Evolutionary conservation across 1,140 invertebrate genomes (phyloP).

Genomic region (Stegodyphus mimosarum): DNA sequence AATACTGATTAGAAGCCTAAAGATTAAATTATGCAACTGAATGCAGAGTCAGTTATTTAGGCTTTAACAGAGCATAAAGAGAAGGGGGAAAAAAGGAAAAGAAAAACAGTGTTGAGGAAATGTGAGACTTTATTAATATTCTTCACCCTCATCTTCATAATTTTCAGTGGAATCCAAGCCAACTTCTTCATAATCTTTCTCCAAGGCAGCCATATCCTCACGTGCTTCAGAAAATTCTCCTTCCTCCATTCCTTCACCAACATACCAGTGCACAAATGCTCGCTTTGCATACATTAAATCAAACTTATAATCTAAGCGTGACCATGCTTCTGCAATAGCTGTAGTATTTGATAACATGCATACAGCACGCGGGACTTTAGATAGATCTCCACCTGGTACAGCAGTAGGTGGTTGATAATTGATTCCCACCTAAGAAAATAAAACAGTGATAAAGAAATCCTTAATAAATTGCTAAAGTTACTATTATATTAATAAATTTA

Average conservation of each 20-base stretch:
- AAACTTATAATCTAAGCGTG: constrained; percentile 83
- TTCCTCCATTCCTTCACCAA: constrained; percentile 83
- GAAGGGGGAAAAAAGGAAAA: no score
- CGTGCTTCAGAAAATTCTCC: constrained; percentile 80
- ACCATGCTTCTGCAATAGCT: constrained; percentile 84
- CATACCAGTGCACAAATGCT: constrained; percentile 82
- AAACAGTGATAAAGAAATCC: no score
- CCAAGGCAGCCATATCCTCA: constrained; percentile 77
- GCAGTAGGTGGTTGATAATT: constrained; percentile 77
- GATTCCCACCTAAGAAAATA: constrained; percentile 73
- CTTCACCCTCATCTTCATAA: constrained; percentile 69
- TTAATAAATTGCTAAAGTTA: no score
- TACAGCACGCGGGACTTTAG: constrained; percentile 74
- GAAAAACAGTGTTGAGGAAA: no score
- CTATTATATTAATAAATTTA: no score
- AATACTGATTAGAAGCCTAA: no score
- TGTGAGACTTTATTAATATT: constrained; percentile 59
- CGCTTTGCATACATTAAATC: constrained; percentile 85
- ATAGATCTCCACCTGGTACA: constrained; percentile 77
- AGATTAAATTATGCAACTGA: no score
- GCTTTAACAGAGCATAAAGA: no score
- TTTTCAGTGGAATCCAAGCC: constrained; percentile 72
- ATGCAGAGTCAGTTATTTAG: no score
- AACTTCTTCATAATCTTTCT: constrained; percentile 77
- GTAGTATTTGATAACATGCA: constrained; percentile 86